phyloP scores from a whole-genome alignment of 2,113 vertebrate genomes.

The Ceyx melanurus region DNA sequence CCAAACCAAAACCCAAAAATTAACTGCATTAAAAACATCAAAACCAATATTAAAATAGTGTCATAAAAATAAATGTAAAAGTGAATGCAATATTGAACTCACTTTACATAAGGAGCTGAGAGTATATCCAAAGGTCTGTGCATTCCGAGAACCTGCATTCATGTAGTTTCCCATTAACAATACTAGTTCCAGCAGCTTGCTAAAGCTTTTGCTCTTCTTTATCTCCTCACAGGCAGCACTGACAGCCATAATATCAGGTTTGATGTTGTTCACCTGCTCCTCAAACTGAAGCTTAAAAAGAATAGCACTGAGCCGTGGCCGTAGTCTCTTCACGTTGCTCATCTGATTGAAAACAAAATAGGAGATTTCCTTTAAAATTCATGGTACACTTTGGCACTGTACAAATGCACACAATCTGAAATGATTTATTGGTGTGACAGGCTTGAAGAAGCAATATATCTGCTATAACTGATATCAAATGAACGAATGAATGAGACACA shows the following conservation, averaged over 20 bases:
- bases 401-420: constrained; percentile 65
- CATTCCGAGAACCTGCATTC: constrained; percentile 96
- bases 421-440: constrained; percentile 78
- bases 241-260: constrained; percentile 94
- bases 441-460: constrained; percentile 73
- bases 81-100: constrained; percentile 50
- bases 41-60: background rate
- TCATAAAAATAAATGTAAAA: background rate
- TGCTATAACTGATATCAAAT: constrained; percentile 73
- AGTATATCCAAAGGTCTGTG: constrained; percentile 92
- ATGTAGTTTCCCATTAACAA: constrained; percentile 97
- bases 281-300: constrained; percentile 98
- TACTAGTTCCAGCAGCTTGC: constrained; percentile 91
- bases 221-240: constrained; percentile 92
- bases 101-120: constrained; percentile 98
- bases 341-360: constrained; percentile 85
- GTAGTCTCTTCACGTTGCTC: constrained; percentile 91
- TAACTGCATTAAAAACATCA: background rate
- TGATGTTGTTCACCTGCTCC: constrained; percentile 94
- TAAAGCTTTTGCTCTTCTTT: constrained; percentile 89
- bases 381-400: constrained; percentile 63
- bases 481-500: constrained; percentile 63
- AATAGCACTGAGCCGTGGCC: constrained; percentile 91
- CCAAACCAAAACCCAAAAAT: background rate
- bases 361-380: constrained; percentile 79